These are phyloP conservation scores for Gastrophryne carolinensis DNA, from an alignment of 2,797 vertebrate genomes.

Conservation along the genomic window DNA sequence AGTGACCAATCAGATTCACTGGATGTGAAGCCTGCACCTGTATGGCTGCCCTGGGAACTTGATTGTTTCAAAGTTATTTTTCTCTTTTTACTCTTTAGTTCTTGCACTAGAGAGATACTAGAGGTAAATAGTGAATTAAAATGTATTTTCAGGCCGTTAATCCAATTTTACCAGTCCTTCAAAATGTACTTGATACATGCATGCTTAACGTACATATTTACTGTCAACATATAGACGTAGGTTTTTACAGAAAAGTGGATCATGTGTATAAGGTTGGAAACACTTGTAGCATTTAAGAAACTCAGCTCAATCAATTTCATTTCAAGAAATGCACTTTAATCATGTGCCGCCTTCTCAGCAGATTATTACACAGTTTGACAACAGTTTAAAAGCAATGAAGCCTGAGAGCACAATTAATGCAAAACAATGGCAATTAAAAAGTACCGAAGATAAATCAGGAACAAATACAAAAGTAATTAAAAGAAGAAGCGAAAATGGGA, in stretches of 20 bases:
- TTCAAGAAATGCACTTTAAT: background rate
- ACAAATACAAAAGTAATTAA: background rate
- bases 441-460: background rate
- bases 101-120: too few relatives aligned
- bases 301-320: background rate
- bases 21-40: too few relatives aligned
- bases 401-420: slow-evolving; percentile 5
- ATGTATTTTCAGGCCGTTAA: too few relatives aligned
- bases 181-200: too few relatives aligned
- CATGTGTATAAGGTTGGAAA: background rate
- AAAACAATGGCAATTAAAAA: slow-evolving; percentile 9
- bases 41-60: too few relatives aligned
- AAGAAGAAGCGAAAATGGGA: slow-evolving; percentile 11
- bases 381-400: background rate
- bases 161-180: too few relatives aligned
- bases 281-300: background rate
- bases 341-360: background rate
- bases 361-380: background rate
- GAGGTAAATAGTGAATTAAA: too few relatives aligned
- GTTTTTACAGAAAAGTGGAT: background rate
- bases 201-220: too few relatives aligned
- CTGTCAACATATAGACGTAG: too few relatives aligned
- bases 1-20: too few relatives aligned
- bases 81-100: too few relatives aligned
- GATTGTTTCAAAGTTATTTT: too few relatives aligned